These are phyloP conservation scores for Channa argus DNA, from an alignment of 2,113 vertebrate species.

Conservation along the genomic window DNA sequence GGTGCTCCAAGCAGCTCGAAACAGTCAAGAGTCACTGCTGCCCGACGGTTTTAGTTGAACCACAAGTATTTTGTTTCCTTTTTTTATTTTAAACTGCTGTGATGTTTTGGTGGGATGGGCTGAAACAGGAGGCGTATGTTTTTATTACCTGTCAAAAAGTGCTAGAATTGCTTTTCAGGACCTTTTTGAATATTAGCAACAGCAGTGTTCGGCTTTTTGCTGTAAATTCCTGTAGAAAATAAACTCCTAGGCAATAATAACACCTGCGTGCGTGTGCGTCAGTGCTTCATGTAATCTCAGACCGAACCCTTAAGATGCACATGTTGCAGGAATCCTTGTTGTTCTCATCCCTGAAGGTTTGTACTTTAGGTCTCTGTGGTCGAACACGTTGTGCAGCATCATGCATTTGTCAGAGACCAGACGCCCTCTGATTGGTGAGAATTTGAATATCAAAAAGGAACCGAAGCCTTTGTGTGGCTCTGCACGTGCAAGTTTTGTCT, in stretches of 20 bases:
- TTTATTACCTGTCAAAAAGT: slow-evolving; percentile 66
- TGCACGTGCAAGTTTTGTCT: no score
- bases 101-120: neutral
- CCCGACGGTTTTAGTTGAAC: no score
- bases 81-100: slow-evolving; percentile 18
- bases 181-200: slow-evolving; percentile 57
- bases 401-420: no score
- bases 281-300: no score
- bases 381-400: no score
- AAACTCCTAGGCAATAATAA: slow-evolving; percentile 57
- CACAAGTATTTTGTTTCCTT: neutral
- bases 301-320: no score
- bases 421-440: no score
- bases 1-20: slow-evolving; percentile 26
- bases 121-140: slow-evolving; percentile 32
- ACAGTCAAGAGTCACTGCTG: neutral
- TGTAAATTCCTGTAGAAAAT: slow-evolving; percentile 61
- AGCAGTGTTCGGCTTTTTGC: slow-evolving; percentile 66
- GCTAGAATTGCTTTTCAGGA: slow-evolving; percentile 57
- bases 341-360: no score
- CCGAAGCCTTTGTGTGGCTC: no score
- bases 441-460: no score
- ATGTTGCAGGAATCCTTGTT: no score
- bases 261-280: neutral
- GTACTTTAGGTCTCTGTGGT: no score